phyloP scores from a whole-genome alignment of 2,797 vertebrate species.

The Spinibarbus caldwelli region DNA sequence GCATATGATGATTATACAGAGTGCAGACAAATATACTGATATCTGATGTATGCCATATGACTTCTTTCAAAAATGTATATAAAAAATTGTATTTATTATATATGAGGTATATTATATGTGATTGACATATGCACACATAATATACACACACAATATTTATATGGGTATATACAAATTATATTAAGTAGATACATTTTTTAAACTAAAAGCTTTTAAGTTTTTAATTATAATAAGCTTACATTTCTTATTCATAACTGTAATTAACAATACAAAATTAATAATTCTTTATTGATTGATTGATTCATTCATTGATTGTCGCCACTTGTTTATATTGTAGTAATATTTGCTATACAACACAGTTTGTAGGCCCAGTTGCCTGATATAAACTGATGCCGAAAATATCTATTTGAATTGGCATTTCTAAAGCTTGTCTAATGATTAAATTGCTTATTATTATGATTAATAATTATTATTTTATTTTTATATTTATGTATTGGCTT shows the following conservation, averaged over 20 bases:
- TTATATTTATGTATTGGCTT: neutral
- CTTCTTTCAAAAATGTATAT: too few species aligned
- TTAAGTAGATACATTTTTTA: neutral
- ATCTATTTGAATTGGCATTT: neutral
- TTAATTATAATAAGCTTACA: neutral
- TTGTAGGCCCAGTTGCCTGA: neutral
- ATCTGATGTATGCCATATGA: too few species aligned
- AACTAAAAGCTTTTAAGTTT: neutral
- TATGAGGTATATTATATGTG: too few species aligned
- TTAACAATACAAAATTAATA: neutral
- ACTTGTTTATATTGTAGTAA: too few species aligned
- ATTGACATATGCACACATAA: neutral
- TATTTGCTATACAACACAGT: neutral
- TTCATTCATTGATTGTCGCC: too few species aligned
- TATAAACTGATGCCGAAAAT: neutral
- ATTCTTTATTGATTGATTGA: too few species aligned
- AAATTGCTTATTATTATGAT: neutral
- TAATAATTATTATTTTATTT: neutral
- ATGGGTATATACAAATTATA: neutral
- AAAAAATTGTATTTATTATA: too few species aligned
- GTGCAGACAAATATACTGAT: neutral
- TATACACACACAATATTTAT: neutral
- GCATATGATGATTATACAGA: neutral
- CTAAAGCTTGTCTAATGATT: neutral
- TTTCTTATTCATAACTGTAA: neutral